These are phyloP conservation scores for Cydia splendana DNA, from an alignment of 1,140 invertebrate genomes.

Conservation along the genomic window DNA sequence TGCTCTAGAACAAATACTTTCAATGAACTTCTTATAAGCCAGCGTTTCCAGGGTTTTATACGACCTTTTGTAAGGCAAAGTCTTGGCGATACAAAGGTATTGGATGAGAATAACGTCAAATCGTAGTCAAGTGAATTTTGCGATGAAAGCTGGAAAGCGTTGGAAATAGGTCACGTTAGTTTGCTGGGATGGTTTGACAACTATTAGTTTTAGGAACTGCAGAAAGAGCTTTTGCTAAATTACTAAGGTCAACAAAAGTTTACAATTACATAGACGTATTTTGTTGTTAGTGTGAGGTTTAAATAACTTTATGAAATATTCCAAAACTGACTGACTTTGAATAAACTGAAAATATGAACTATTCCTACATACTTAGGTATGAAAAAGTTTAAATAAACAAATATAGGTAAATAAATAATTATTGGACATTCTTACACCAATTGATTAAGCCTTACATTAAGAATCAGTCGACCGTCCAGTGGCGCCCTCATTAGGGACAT, in stretches of 20 bases:
- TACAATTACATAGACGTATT: no score
- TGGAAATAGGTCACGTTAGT: neutral
- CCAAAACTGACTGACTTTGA: no score
- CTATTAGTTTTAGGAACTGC: neutral
- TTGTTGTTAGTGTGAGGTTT: no score
- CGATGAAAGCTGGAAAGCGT: neutral
- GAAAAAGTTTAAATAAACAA: no score
- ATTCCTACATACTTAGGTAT: no score
- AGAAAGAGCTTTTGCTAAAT: neutral
- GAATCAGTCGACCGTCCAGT: no score
- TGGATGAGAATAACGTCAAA: slow-evolving; percentile 13
- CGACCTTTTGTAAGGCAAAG: neutral
- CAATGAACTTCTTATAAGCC: neutral
- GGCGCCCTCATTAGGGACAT: no score
- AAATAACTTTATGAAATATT: no score
- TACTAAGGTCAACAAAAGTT: neutral
- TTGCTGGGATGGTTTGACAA: neutral
- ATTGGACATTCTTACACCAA: no score
- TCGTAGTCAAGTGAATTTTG: neutral
- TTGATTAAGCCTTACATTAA: no score
- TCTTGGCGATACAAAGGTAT: neutral
- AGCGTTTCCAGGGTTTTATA: neutral
- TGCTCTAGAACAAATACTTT: slow-evolving; percentile 13
- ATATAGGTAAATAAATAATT: no score
- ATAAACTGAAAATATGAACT: no score